Percentiles rank a stretch among this genome's conserved stretches.
Evolutionary conservation across 2,888 invertebrate genomes (phyloP).

Genomic region (Ophioninae sp.): DNA sequence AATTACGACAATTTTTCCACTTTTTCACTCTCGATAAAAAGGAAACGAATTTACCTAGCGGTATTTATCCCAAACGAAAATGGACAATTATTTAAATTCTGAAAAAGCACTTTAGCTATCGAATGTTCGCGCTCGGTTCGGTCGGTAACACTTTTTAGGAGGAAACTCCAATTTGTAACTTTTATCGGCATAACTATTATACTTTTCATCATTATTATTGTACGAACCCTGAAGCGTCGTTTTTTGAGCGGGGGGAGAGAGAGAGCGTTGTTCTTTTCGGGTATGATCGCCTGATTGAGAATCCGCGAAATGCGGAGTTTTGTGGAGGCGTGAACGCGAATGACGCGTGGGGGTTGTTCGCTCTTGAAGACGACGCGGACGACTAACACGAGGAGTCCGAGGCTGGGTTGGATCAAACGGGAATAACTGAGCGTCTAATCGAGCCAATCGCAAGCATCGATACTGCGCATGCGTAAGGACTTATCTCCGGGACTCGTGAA

Average conservation of each 20-base stretch:
- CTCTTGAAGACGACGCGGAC: slow-evolving; percentile 59
- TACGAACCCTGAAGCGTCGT: not conserved
- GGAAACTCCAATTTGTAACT: not conserved
- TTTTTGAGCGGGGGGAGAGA: not conserved
- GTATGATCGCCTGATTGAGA: slow-evolving; percentile 74
- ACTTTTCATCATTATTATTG: slow-evolving; percentile 32
- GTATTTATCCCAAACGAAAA: no score
- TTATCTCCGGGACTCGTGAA: not conserved
- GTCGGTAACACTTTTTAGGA: not conserved
- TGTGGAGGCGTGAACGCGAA: slow-evolving; percentile 74
- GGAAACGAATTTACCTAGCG: no score
- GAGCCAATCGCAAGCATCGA: not conserved
- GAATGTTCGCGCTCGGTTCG: not conserved
- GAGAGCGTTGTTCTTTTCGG: slow-evolving; percentile 43
- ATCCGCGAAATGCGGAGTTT: slow-evolving; percentile 79
- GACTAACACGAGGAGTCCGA: slow-evolving; percentile 53
- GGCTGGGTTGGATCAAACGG: slow-evolving; percentile 25
- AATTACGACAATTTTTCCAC: no score
- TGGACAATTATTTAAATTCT: no score
- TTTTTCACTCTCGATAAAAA: no score
- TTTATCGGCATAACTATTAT: slow-evolving; percentile 41
- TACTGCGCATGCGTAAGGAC: not conserved
- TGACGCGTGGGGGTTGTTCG: slow-evolving; percentile 56
- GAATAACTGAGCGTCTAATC: not conserved
- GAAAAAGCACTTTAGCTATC: no score